A percentile compares a stretch with the other conserved stretches of the same genome.
Evolutionary conservation across 2,888 invertebrate species (phyloP).

Genomic region (Zaprionus bogoriensis): DNA sequence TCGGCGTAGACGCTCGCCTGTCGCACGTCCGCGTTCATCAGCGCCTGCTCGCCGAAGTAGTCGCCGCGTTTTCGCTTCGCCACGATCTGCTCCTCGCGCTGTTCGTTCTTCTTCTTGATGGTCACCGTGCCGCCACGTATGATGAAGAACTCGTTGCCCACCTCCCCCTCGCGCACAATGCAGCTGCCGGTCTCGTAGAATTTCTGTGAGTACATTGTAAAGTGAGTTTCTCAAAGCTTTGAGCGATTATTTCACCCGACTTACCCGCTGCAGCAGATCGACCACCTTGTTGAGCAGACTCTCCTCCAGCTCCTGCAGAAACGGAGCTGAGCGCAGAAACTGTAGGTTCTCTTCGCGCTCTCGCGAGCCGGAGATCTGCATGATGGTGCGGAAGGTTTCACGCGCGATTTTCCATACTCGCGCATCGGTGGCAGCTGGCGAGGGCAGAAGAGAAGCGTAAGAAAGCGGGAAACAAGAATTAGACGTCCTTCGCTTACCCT

Average conservation of each 20-base stretch:
- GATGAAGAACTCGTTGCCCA: constrained; percentile 95
- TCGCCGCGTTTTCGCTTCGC: constrained; percentile 89
- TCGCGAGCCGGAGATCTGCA: constrained; percentile 92
- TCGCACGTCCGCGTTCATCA: constrained; percentile 92
- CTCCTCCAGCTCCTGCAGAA: constrained; percentile 88
- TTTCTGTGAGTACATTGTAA: constrained; percentile 85
- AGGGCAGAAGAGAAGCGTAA: neutral
- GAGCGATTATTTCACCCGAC: constrained; percentile 36
- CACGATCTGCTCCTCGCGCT: constrained; percentile 86
- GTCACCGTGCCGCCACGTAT: constrained; percentile 92
- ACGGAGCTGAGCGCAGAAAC: constrained; percentile 91
- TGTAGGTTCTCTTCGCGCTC: constrained; percentile 92
- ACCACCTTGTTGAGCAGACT: constrained; percentile 91
- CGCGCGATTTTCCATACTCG: constrained; percentile 95
- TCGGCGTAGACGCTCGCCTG: constrained; percentile 96
- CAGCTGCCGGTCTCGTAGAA: constrained; percentile 90
- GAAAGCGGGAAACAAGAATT: no score
- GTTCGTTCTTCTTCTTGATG: constrained; percentile 87
- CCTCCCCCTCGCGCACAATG: constrained; percentile 93
- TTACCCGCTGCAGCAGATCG: constrained; percentile 92
- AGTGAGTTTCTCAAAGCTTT: no score
- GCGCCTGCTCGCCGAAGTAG: constrained; percentile 95
- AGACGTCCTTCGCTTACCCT: constrained; percentile 84
- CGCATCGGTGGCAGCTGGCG: constrained; percentile 88
- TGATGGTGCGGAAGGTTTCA: constrained; percentile 93